Percentiles rank a stretch among this genome's conserved stretches.
These are phyloP conservation scores for Cassiopea xamachana DNA, from an alignment of 30 jellyfish, hydroid and myxozoan genomes.

Conservation along the genomic window DNA sequence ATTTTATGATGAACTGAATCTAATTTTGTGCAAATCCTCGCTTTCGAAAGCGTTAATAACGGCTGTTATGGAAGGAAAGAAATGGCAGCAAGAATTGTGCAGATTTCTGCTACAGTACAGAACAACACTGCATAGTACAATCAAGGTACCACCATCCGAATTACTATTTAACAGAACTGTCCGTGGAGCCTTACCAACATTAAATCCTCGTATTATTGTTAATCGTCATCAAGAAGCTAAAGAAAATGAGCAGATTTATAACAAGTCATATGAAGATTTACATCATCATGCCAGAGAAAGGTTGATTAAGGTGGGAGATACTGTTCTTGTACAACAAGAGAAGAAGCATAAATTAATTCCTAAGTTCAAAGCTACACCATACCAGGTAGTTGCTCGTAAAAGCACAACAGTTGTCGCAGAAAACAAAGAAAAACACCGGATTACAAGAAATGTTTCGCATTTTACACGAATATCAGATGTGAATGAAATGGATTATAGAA, in stretches of 20 bases:
- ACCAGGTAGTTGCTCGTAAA: too few species aligned
- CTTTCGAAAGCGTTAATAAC: slow-evolving; percentile 38
- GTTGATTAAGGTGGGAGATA: slow-evolving; percentile 24
- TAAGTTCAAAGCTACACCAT: too few species aligned
- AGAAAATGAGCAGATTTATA: slow-evolving; percentile 10
- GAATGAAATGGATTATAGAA: too few species aligned
- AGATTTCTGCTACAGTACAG: slow-evolving; percentile 41
- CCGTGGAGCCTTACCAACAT: slow-evolving; percentile 48
- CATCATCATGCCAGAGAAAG: slow-evolving; percentile 48
- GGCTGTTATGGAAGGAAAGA: slow-evolving; percentile 45
- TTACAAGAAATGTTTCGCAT: too few species aligned
- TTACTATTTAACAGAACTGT: slow-evolving; percentile 49
- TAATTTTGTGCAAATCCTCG: neutral
- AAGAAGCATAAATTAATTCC: too few species aligned
- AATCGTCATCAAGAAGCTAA: slow-evolving; percentile 46
- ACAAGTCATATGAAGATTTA: slow-evolving; percentile 40
- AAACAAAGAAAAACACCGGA: too few species aligned
- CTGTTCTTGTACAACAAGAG: too few species aligned
- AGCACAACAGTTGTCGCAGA: too few species aligned
- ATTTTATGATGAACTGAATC: too few species aligned
- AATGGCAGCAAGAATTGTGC: slow-evolving; percentile 63
- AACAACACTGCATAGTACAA: slow-evolving; percentile 59
- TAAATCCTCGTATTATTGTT: slow-evolving; percentile 6
- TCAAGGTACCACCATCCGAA: slow-evolving; percentile 49
- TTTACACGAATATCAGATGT: too few species aligned